A percentile compares a stretch with the other conserved stretches of the same genome.
These are phyloP conservation scores for Marisa cornuarietis DNA, from an alignment of 1,140 invertebrate genomes.

Conservation along the genomic window DNA sequence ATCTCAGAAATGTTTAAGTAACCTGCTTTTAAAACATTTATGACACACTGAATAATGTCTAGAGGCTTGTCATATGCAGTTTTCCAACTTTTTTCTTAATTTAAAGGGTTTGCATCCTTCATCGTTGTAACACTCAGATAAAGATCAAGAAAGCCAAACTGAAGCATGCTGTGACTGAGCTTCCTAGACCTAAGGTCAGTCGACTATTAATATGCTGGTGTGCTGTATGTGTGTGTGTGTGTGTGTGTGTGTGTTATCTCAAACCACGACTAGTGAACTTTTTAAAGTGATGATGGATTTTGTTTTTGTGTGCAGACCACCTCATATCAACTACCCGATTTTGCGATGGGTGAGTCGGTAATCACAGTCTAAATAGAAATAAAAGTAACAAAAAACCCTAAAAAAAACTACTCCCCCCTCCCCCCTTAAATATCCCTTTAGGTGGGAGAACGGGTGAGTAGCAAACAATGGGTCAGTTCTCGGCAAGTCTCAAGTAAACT, in stretches of 20 bases:
- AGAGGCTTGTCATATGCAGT: neutral
- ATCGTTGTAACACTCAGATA: neutral
- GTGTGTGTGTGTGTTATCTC: conserved; percentile 5
- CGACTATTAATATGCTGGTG: neutral
- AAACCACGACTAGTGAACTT: neutral
- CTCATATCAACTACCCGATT: neutral
- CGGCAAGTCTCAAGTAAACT: neutral
- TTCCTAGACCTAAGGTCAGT: too few relatives aligned
- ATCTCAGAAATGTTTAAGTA: too few relatives aligned
- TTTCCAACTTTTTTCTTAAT: neutral
- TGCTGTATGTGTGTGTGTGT: neutral
- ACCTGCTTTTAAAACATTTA: too few relatives aligned
- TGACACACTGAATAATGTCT: neutral
- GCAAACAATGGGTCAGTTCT: neutral
- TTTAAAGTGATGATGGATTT: neutral
- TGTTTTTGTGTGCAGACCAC: neutral
- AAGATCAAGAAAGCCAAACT: neutral
- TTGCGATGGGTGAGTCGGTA: neutral
- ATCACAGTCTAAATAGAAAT: neutral
- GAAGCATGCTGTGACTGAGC: neutral
- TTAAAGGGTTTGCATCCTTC: neutral
- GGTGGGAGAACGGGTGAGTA: too few relatives aligned
- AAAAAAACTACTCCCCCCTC: neutral
- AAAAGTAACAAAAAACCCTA: neutral
- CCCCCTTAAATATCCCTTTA: too few relatives aligned